These are phyloP conservation scores for Gari tellinella DNA, from an alignment of 2,888 invertebrate genomes.

Conservation along the genomic window DNA sequence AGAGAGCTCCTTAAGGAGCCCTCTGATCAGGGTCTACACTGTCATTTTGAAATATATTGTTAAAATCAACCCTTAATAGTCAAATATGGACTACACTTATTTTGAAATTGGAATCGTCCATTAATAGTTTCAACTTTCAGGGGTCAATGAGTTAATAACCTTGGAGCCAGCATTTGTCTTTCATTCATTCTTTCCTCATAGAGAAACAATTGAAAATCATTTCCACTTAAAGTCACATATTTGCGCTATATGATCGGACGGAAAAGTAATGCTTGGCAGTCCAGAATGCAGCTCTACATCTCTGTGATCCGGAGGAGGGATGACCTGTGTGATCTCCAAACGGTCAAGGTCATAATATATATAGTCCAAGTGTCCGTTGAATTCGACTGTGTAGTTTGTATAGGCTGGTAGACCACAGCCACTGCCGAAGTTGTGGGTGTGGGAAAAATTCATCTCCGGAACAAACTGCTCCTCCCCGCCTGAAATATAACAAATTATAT, in stretches of 20 bases:
- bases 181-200: too few relatives aligned
- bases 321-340: conserved; percentile 86
- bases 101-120: too few relatives aligned
- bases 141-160: too few relatives aligned
- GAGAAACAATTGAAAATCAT: too few relatives aligned
- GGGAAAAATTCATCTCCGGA: conserved; percentile 82
- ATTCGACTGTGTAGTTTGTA: conserved; percentile 93
- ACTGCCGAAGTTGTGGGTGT: conserved; percentile 89
- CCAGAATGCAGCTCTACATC: conserved; percentile 91
- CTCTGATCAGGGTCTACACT: too few relatives aligned
- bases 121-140: too few relatives aligned
- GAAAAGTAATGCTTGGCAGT: conserved; percentile 94
- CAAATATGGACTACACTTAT: too few relatives aligned
- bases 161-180: too few relatives aligned
- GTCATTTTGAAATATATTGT: too few relatives aligned
- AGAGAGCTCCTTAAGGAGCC: too few relatives aligned
- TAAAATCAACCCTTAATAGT: too few relatives aligned
- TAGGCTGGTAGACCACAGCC: conserved; percentile 93
- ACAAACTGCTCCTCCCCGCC: conserved; percentile 43
- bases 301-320: conserved; percentile 92
- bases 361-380: conserved; percentile 95
- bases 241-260: conserved; percentile 97
- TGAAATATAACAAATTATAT: conserved; percentile 14
- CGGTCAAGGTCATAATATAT: conserved; percentile 90
- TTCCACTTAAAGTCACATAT: conserved; percentile 85